Conservation (phyloP, 37 sponge, comb jelly and placozoan genomes). For the Aplysina aerophoba region DNA sequence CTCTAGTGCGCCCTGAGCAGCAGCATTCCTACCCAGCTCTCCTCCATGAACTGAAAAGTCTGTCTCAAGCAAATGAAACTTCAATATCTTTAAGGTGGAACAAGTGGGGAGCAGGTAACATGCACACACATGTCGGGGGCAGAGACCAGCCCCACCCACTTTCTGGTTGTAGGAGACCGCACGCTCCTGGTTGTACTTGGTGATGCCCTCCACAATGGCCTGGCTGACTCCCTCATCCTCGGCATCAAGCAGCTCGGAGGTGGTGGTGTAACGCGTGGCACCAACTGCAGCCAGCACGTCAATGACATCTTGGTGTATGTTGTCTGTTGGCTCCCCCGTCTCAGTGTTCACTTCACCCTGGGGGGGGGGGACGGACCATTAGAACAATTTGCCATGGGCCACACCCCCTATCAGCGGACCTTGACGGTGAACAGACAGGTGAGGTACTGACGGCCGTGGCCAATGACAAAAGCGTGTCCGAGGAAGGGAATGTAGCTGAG, state of each 20-base stretch:
- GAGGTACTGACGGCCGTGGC: constrained; percentile 79
- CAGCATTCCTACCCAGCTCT: constrained; percentile 82
- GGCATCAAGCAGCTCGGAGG: constrained; percentile 16
- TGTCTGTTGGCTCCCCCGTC: constrained; percentile 8
- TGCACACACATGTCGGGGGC: background rate
- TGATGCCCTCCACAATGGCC: constrained; percentile 14
- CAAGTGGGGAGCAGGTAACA: no score
- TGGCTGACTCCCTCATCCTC: constrained; percentile 25
- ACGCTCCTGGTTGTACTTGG: constrained; percentile 5
- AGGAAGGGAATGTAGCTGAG: constrained; percentile 81
- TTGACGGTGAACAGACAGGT: constrained; percentile 80
- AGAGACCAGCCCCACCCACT: background rate
- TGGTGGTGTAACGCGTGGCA: background rate
- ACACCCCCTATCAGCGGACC: constrained; percentile 33
- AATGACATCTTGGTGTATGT: background rate
- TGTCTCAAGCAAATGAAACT: constrained; percentile 68
- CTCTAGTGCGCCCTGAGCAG: background rate
- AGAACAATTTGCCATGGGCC: no score
- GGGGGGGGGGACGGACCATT: background rate
- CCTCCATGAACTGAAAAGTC: constrained; percentile 85
- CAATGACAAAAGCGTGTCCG: constrained; percentile 88
- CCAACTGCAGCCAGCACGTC: background rate
- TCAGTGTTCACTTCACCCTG: constrained; percentile 23
- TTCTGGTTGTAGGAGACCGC: constrained; percentile 25
- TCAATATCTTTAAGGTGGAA: constrained; percentile 40